phyloP scores from a whole-genome alignment of 2,113 vertebrate genomes.

The Nesoenas mayeri region DNA sequence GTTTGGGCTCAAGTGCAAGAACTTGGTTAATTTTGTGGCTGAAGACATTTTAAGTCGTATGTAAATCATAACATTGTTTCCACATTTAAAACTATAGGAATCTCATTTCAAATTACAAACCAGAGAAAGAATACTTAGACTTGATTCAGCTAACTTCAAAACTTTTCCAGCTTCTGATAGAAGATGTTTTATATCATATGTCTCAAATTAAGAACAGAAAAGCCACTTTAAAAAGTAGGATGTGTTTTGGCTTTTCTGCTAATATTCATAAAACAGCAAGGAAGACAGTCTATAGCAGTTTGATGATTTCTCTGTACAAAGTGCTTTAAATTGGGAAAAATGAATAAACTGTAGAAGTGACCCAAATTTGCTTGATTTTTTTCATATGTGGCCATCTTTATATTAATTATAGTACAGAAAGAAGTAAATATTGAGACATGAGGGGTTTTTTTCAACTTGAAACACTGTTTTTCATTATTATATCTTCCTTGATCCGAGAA shows the following conservation, averaged over 20 bases:
- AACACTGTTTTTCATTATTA: background rate
- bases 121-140: background rate
- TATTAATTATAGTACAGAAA: background rate
- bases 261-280: background rate
- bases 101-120: constrained; percentile 5
- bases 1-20: background rate
- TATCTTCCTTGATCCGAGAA: background rate
- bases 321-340: background rate
- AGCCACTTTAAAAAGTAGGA: background rate
- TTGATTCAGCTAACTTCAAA: constrained; percentile 31
- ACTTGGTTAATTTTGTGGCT: background rate
- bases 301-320: background rate
- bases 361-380: background rate
- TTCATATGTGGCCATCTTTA: background rate
- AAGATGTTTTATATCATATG: background rate
- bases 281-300: background rate
- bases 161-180: constrained; percentile 34
- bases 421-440: background rate
- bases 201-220: constrained; percentile 21
- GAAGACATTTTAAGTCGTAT: background rate
- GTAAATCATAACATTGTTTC: constrained; percentile 19
- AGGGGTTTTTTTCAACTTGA: background rate
- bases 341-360: background rate
- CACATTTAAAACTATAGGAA: constrained; percentile 5
- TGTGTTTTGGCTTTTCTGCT: background rate